phyloP scores from a whole-genome alignment of 2,113 vertebrate species.

The Brachirus orientalis region DNA sequence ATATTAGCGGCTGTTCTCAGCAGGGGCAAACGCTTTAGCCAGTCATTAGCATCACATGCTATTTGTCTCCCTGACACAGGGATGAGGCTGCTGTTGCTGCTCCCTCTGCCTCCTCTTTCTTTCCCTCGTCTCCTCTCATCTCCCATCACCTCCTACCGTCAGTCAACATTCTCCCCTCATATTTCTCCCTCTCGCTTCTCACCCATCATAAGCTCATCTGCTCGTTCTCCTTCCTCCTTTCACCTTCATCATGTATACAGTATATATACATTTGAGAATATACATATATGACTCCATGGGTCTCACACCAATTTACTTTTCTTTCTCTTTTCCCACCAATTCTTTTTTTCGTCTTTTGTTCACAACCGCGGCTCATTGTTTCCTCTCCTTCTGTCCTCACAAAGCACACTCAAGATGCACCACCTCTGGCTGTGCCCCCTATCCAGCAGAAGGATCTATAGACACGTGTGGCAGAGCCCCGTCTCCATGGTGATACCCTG shows the following conservation, averaged over 20 bases:
- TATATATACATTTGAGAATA: constrained; percentile 7
- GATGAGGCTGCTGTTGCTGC: constrained; percentile 54
- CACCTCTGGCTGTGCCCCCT: constrained; percentile 79
- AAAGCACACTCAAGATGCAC: constrained; percentile 54
- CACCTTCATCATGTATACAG: constrained; percentile 9
- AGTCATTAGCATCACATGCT: constrained; percentile 75
- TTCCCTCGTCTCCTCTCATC: constrained; percentile 1
- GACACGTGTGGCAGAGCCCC: constrained; percentile 81
- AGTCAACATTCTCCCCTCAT: constrained; percentile 30
- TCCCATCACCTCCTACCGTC: constrained; percentile 29
- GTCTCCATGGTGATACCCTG: constrained; percentile 87
- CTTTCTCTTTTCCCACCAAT: too few species aligned
- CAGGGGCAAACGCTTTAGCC: constrained; percentile 77
- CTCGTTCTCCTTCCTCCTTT: constrained; percentile 11
- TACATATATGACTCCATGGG: constrained; percentile 19
- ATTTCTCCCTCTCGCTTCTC: too few species aligned
- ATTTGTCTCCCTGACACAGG: constrained; percentile 71
- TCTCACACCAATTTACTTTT: constrained; percentile 29
- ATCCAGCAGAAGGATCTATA: constrained; percentile 82
- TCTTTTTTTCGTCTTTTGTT: background rate
- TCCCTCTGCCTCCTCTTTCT: constrained; percentile 17
- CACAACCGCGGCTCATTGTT: constrained; percentile 30
- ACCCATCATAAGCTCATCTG: constrained; percentile 32
- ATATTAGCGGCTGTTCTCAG: constrained; percentile 77
- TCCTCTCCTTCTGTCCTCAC: constrained; percentile 28